Evolutionary conservation across 2,888 invertebrate species (phyloP).

Genomic region (Matsumyia berberina): DNA sequence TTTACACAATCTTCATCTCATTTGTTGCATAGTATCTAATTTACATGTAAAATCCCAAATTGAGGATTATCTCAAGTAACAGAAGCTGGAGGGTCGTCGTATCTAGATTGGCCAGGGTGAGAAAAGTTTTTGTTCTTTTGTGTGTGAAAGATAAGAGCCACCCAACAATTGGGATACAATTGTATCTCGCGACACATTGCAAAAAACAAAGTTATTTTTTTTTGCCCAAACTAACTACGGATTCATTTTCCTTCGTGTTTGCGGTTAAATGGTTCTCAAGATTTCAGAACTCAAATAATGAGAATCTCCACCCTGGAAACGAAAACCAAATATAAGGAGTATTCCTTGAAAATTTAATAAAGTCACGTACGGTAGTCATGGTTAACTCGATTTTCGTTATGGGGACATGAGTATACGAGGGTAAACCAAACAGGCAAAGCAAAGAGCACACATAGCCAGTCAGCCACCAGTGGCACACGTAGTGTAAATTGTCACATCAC

Average conservation of each 20-base stretch:
- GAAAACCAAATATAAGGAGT: constrained; percentile 26
- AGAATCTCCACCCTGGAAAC: constrained; percentile 19
- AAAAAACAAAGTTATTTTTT: constrained; percentile 26
- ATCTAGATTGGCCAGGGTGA: constrained; percentile 3
- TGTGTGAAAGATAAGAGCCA: constrained; percentile 46
- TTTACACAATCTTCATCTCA: constrained; percentile 70
- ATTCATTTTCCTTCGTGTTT: background rate
- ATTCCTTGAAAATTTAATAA: constrained; percentile 72
- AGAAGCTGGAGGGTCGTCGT: constrained; percentile 15
- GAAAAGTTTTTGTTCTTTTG: constrained; percentile 46
- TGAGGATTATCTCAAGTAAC: constrained; percentile 43
- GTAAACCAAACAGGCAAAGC: constrained; percentile 52
- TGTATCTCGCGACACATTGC: constrained; percentile 64
- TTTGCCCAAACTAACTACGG: constrained; percentile 19
- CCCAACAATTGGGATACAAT: constrained; percentile 40
- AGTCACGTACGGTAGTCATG: constrained; percentile 74
- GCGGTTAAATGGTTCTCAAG: constrained; percentile 51
- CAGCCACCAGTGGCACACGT: constrained; percentile 51
- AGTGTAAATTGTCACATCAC: constrained; percentile 76
- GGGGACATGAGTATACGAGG: constrained; percentile 45
- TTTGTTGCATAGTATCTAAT: constrained; percentile 68
- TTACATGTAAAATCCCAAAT: constrained; percentile 66
- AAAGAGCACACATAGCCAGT: constrained; percentile 22
- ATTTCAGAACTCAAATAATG: constrained; percentile 41
- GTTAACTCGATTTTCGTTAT: constrained; percentile 76